Evolutionary conservation across 1,140 invertebrate genomes (phyloP), one percentile per base, ranked within the genome.

Genomic region (Idris sp.): DNA sequence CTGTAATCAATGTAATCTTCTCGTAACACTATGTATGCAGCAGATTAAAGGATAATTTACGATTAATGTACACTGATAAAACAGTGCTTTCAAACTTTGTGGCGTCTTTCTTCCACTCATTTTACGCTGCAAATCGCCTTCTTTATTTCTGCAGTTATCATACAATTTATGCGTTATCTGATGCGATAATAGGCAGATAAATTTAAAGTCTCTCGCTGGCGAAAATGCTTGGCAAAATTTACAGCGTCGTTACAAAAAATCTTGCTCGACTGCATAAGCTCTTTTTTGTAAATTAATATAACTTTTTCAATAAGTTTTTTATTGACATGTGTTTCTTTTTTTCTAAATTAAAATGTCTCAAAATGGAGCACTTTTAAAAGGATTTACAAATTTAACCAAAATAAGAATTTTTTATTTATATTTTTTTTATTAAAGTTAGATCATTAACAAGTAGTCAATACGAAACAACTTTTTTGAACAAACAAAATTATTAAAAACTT

Each of bases 101-200:
- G n/a, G n/a, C 9, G 18, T 33, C 1, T 13, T n/a, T 9, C 14
- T 56, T 48, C 31, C 22, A 16, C 33, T 31, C 26, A 8, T 53
- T 41, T 67, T 46, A 15, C 36, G 10, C 31, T 35, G 44, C 31
- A 54, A 72, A 62, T 72, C 41, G 49, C 58, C 58, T 38, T 51
- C 59, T 58, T 64, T 65, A 30, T 73, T 65, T n/a, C n/a, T 53
- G 15, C 59, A 59, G 35, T 65, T 73, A 65, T 73, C 67, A 35
- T 48, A 73, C 49, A 73, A 73, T 65, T 65, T 73, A 65, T 26
- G 46, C 33, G 31, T 38, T 73, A 73, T 73, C 61, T 65, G 59
- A 65, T 61, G 54, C 35, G 54, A 73, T 73, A 62, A 64, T 64
- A 9, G 31, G 58, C 15, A 15, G 58, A 58, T 62, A 64, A 73